Conservation (phyloP, 2,113 vertebrate species). For the Odocoileus virginianus region DNA sequence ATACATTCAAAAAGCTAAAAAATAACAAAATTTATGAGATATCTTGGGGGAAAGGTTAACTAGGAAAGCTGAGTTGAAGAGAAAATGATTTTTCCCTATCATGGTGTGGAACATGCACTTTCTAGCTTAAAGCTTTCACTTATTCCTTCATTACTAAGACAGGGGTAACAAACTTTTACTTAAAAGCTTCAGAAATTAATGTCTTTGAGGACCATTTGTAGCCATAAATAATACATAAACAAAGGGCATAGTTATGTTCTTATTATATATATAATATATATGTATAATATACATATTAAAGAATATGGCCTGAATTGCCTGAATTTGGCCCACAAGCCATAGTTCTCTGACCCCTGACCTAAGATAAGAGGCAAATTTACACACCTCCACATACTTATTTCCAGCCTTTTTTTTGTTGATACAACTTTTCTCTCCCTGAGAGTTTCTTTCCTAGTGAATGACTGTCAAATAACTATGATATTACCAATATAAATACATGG, state of each 20-base stretch:
- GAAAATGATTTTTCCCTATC: not conserved
- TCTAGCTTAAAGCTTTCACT: not conserved
- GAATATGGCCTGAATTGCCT: not conserved
- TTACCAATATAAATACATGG: not conserved
- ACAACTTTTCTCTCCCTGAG: not conserved
- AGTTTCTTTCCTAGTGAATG: not conserved
- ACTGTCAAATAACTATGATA: not conserved
- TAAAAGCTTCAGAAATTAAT: not conserved
- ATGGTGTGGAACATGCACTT: not conserved
- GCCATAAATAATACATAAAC: not conserved
- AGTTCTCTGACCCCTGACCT: not conserved
- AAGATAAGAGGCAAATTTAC: not conserved
- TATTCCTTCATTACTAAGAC: not conserved
- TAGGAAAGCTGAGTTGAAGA: not conserved
- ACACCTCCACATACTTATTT: not conserved
- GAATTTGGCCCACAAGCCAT: not conserved
- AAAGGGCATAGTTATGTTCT: not conserved
- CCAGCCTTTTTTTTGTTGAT: not conserved
- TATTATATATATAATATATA: not conserved
- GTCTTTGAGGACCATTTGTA: not conserved
- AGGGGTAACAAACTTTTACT: not conserved
- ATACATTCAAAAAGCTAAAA: not conserved
- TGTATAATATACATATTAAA: too few relatives aligned
- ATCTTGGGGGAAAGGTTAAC: not conserved
- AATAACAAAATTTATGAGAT: not conserved